These are phyloP conservation scores for Maniola hyperantus DNA, from an alignment of 2,888 invertebrate genomes.

Conservation along the genomic window DNA sequence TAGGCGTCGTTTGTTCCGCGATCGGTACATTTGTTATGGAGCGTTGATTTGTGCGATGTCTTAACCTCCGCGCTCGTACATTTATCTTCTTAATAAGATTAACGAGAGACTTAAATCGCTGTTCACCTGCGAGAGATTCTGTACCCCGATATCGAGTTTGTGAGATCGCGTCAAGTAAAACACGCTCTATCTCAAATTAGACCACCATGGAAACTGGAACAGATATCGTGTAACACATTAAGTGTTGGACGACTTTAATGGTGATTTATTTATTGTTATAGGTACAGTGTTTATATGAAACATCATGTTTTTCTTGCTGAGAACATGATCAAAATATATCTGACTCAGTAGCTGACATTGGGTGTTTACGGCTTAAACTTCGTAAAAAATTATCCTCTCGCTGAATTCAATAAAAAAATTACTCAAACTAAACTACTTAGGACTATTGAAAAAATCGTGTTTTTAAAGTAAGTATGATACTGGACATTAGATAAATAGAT, in stretches of 20 bases:
- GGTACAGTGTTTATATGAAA: background rate
- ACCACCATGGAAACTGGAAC: slow-evolving; percentile 35
- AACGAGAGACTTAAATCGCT: slow-evolving; percentile 44
- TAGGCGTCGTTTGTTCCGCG: slow-evolving; percentile 75
- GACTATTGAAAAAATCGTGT: too few relatives aligned
- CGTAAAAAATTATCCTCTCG: too few relatives aligned
- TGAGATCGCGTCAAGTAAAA: slow-evolving; percentile 32
- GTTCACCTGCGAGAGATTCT: slow-evolving; percentile 43
- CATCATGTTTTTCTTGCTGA: background rate
- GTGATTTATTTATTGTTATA: slow-evolving; percentile 25
- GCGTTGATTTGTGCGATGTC: slow-evolving; percentile 77
- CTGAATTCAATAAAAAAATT: too few relatives aligned
- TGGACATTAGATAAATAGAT: too few relatives aligned
- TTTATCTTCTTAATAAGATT: slow-evolving; percentile 48
- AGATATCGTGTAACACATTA: slow-evolving; percentile 30
- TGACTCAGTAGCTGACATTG: too few relatives aligned
- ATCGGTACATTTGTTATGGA: slow-evolving; percentile 75
- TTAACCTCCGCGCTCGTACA: slow-evolving; percentile 57
- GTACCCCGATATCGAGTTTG: slow-evolving; percentile 34
- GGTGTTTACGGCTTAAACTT: too few relatives aligned
- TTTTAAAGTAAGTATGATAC: too few relatives aligned
- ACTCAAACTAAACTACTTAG: too few relatives aligned
- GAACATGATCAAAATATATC: background rate
- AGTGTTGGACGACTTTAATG: slow-evolving; percentile 32
- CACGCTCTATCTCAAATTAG: slow-evolving; percentile 34